Conservation (phyloP, 2,888 invertebrate genomes). For the Aphodius granarius region DNA sequence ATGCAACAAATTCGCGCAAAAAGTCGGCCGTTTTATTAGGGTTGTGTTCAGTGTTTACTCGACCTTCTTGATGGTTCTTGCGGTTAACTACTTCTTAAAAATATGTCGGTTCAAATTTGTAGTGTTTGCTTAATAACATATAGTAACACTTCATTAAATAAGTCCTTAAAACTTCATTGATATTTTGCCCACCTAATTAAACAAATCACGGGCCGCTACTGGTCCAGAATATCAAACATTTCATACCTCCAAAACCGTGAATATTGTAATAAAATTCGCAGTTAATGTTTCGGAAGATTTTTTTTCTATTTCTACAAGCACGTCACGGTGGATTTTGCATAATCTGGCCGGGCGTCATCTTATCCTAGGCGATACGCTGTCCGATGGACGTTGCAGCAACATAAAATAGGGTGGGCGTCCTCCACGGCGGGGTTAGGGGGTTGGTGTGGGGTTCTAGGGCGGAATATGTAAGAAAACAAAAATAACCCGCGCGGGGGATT, state of each 20-base stretch:
- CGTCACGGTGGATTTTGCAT: conserved; percentile 40
- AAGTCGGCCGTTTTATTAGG: no score
- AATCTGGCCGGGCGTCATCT: conserved; percentile 47
- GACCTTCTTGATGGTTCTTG: no score
- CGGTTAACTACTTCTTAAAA: no score
- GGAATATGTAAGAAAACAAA: conserved; percentile 45
- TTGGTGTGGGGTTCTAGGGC: conserved; percentile 26
- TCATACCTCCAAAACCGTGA: background rate
- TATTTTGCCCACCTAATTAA: no score
- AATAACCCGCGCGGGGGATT: conserved; percentile 44
- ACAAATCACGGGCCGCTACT: no score
- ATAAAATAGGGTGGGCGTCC: conserved; percentile 33
- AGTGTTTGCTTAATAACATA: no score
- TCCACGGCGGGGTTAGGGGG: background rate
- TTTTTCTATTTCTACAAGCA: conserved; percentile 20
- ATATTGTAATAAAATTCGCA: background rate
- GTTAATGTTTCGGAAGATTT: conserved; percentile 28
- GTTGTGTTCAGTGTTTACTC: no score
- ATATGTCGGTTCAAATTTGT: no score
- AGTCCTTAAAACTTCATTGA: no score
- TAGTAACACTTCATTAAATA: no score
- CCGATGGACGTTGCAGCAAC: conserved; percentile 35
- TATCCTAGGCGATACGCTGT: conserved; percentile 42
- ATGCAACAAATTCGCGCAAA: no score
- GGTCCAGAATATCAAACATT: no score